Evolutionary conservation across 2,888 invertebrate species (phyloP).

Genomic region (Lithophane ornitopus): DNA sequence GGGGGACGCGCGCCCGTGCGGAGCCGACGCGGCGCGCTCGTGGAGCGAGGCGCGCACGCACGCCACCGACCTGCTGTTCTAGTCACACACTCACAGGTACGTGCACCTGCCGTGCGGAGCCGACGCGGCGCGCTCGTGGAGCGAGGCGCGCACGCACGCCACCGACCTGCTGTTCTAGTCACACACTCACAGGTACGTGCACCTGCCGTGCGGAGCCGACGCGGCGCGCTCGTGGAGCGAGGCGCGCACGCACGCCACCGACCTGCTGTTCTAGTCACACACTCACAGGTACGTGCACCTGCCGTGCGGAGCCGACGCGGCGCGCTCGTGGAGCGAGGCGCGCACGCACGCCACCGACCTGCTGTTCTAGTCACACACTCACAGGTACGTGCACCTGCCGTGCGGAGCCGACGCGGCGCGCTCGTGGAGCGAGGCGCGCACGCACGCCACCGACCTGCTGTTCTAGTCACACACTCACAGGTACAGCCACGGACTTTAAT

Average conservation of each 20-base stretch:
- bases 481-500: no score
- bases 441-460: slow-evolving; percentile 88
- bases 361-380: slow-evolving; percentile 94
- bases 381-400: slow-evolving; percentile 70
- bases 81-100: slow-evolving; percentile 62
- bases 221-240: slow-evolving; percentile 17
- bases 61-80: slow-evolving; percentile 87
- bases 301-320: background rate
- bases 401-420: slow-evolving; percentile 11
- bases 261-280: slow-evolving; percentile 19
- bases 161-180: slow-evolving; percentile 39
- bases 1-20: slow-evolving; percentile 78
- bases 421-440: slow-evolving; percentile 87
- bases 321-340: slow-evolving; percentile 91
- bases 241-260: slow-evolving; percentile 49
- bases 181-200: slow-evolving; percentile 27
- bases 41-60: slow-evolving; percentile 85
- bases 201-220: background rate
- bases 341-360: slow-evolving; percentile 93
- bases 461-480: slow-evolving; percentile 18
- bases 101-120: slow-evolving; percentile 6
- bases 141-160: slow-evolving; percentile 54
- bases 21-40: slow-evolving; percentile 79
- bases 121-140: slow-evolving; percentile 57
- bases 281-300: slow-evolving; percentile 12